Evolutionary conservation across 2,797 vertebrate species (phyloP).

Genomic region (Rhinatrema bivittatum): DNA sequence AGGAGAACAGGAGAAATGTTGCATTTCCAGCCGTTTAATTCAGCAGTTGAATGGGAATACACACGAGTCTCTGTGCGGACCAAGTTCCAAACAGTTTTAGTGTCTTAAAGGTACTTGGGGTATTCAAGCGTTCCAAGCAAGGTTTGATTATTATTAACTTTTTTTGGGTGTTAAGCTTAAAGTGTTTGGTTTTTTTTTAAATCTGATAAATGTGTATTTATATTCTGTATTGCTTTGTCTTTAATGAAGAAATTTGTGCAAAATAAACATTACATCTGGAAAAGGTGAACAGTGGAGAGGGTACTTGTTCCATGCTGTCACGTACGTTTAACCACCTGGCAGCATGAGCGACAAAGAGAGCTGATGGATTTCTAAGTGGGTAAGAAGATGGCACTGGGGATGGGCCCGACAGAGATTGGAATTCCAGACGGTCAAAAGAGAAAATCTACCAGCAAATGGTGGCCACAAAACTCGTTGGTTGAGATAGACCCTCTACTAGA

Average conservation of each 20-base stretch:
- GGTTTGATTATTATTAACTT: conserved; percentile 54
- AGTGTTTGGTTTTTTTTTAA: conserved; percentile 35
- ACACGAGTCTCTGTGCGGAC: conserved; percentile 22
- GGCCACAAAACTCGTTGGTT: no score
- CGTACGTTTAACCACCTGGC: conserved; percentile 12
- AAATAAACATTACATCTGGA: conserved; percentile 40
- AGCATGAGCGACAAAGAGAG: conserved; percentile 8
- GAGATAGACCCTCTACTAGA: no score
- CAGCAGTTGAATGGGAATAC: conserved; percentile 19
- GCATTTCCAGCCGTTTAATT: conserved; percentile 2
- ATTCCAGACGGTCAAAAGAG: no score
- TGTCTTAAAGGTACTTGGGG: no score
- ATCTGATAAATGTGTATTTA: conserved; percentile 67
- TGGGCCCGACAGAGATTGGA: no score
- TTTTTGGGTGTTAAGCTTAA: conserved; percentile 39
- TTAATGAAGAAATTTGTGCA: conserved; percentile 55
- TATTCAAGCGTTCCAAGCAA: conserved; percentile 42
- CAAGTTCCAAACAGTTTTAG: no score
- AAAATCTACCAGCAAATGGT: no score
- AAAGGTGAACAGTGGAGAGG: conserved; percentile 26
- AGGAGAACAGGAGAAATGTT: conserved; percentile 47
- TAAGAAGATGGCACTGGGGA: no score
- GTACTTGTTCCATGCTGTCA: conserved; percentile 20
- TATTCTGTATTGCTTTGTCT: conserved; percentile 61
- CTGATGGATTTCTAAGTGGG: background rate